phyloP scores from a whole-genome alignment of 1,140 invertebrate genomes.

The Steinernema khuongi region DNA sequence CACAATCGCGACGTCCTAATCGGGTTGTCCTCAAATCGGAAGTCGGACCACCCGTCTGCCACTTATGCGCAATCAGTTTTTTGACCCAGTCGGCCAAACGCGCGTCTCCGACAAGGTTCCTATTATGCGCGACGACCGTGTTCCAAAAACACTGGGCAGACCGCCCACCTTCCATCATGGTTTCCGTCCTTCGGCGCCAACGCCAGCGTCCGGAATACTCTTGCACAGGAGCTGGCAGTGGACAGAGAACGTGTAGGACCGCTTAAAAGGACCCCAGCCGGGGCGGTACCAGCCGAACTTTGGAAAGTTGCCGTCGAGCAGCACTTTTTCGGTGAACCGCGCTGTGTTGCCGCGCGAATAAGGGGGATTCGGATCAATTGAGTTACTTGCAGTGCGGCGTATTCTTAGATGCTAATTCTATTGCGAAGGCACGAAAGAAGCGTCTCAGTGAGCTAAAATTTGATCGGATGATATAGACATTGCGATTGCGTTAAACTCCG shows the following conservation, averaged over 20 bases:
- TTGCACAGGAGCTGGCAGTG: too few relatives aligned
- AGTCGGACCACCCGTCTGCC: slow-evolving; percentile 10
- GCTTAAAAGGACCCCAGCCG: too few relatives aligned
- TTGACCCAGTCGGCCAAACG: background rate
- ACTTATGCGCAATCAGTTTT: background rate
- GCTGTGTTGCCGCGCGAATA: background rate
- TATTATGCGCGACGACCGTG: too few relatives aligned
- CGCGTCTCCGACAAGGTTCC: background rate
- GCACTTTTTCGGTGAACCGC: background rate
- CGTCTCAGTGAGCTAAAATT: background rate
- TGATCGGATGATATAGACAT: background rate
- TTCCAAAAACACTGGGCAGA: too few relatives aligned
- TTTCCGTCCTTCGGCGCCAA: too few relatives aligned
- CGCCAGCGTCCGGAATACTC: too few relatives aligned
- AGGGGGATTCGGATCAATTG: slow-evolving; percentile 5
- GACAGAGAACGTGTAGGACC: too few relatives aligned
- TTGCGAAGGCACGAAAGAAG: background rate
- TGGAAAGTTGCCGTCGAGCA: background rate
- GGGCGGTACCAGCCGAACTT: too few relatives aligned
- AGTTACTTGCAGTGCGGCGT: slow-evolving; percentile 9
- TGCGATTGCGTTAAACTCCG: background rate
- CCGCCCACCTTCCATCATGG: too few relatives aligned
- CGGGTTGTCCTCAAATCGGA: background rate
- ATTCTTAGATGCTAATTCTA: slow-evolving; percentile 13
- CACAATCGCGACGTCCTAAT: background rate